Evolutionary conservation across 2,113 vertebrate genomes (phyloP).

Genomic region (Setophaga petechia): DNA sequence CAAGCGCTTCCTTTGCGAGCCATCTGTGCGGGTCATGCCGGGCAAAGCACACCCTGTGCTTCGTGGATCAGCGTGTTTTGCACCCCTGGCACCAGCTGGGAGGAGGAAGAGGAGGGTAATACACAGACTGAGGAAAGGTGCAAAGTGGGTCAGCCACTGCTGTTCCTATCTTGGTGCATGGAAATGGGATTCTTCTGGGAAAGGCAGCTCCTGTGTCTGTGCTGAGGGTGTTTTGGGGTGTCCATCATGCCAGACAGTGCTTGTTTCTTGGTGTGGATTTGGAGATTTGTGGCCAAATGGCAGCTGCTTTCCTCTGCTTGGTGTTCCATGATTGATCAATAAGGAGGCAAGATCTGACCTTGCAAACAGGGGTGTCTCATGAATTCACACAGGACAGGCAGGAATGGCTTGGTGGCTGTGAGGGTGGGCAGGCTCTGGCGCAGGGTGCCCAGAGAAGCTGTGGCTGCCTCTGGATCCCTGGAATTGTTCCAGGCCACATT

Average conservation of each 20-base stretch:
- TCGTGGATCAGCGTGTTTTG: not conserved
- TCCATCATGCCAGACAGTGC: not conserved
- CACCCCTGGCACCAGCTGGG: fast-evolving
- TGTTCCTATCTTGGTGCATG: not conserved
- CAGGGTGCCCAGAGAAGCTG: fast-evolving
- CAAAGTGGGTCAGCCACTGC: not conserved
- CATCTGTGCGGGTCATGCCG: not conserved
- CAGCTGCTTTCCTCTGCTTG: not conserved
- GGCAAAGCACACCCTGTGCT: not conserved
- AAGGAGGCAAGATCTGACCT: not conserved
- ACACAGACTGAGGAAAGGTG: not conserved
- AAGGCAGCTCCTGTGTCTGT: fast-evolving
- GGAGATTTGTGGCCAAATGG: not conserved
- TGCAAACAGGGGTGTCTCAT: fast-evolving
- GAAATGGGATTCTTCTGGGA: not conserved
- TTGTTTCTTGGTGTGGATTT: not conserved
- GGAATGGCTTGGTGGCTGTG: not conserved
- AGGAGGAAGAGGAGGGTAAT: not conserved
- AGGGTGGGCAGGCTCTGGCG: fast-evolving
- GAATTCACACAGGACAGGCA: not conserved
- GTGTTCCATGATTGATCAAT: not conserved
- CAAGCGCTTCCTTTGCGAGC: not conserved
- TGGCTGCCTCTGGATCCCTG: not conserved
- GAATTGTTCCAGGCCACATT: fast-evolving
- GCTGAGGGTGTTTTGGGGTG: not conserved